Conservation (phyloP, 2,113 vertebrate species). For the Lipotes vexillifer region DNA sequence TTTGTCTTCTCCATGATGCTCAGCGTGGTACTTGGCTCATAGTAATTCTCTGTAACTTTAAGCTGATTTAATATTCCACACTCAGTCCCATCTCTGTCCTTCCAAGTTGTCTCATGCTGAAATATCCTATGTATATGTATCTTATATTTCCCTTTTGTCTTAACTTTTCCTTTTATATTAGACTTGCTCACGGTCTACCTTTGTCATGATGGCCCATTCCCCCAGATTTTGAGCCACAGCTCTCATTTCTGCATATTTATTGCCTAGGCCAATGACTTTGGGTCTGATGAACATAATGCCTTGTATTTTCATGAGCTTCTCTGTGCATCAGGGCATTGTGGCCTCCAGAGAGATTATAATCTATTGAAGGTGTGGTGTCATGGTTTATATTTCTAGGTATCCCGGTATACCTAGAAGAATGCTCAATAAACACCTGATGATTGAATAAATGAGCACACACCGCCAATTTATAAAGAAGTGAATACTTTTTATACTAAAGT, state of each 20-base stretch:
- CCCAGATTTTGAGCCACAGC: background rate
- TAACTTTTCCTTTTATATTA: background rate
- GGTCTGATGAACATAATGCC: background rate
- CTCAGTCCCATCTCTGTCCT: background rate
- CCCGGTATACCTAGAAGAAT: background rate
- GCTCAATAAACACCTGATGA: background rate
- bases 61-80: background rate
- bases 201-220: background rate
- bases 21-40: background rate
- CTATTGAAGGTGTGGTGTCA: background rate
- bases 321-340: background rate
- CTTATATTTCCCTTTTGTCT: background rate
- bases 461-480: background rate
- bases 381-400: background rate
- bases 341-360: background rate
- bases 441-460: background rate
- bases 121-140: background rate
- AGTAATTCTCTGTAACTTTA: background rate
- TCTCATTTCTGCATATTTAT: background rate
- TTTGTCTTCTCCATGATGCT: background rate
- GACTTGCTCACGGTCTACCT: background rate
- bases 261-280: background rate
- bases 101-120: background rate
- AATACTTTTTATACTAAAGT: background rate
- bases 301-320: background rate